These are phyloP conservation scores for Mesaphorura yosii DNA, from an alignment of 1,140 invertebrate genomes.

Conservation along the genomic window DNA sequence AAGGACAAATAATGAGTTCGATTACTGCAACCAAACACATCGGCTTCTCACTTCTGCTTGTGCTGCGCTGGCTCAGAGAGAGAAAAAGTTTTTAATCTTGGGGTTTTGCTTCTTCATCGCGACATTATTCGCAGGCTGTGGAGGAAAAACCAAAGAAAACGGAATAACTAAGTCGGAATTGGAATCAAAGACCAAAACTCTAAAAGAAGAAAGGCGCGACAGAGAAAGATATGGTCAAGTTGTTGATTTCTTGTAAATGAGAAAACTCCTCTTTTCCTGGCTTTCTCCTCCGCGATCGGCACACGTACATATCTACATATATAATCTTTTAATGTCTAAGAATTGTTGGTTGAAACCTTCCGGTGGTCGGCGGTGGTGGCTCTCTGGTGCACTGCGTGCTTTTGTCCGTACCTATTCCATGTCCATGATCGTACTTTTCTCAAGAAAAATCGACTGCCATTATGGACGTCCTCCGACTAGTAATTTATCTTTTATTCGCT, in stretches of 20 bases:
- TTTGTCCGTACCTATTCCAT: no score
- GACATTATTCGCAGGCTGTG: no score
- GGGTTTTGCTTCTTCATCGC: no score
- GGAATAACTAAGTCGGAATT: no score
- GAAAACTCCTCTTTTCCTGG: constrained; percentile 3
- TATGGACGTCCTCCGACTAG: constrained; percentile 31
- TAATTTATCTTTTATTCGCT: constrained; percentile 32
- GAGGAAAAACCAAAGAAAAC: no score
- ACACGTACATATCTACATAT: background rate
- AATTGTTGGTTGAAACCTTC: constrained; percentile 24
- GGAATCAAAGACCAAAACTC: constrained; percentile 2
- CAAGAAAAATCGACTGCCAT: constrained; percentile 31
- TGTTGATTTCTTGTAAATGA: constrained; percentile 1
- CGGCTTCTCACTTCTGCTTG: no score
- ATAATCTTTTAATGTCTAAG: background rate
- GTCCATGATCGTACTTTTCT: constrained; percentile 8
- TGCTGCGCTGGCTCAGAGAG: no score
- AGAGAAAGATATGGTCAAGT: background rate
- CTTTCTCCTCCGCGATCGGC: background rate
- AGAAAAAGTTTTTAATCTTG: no score
- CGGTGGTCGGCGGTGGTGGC: constrained; percentile 14
- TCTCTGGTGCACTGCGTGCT: no score
- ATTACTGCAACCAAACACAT: no score
- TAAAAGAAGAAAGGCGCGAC: background rate
- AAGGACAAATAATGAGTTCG: no score